A percentile compares a stretch with the other conserved stretches of the same genome.
phyloP scores from a whole-genome alignment of 1,140 invertebrate genomes.

The Luehdorfia chinensis region DNA sequence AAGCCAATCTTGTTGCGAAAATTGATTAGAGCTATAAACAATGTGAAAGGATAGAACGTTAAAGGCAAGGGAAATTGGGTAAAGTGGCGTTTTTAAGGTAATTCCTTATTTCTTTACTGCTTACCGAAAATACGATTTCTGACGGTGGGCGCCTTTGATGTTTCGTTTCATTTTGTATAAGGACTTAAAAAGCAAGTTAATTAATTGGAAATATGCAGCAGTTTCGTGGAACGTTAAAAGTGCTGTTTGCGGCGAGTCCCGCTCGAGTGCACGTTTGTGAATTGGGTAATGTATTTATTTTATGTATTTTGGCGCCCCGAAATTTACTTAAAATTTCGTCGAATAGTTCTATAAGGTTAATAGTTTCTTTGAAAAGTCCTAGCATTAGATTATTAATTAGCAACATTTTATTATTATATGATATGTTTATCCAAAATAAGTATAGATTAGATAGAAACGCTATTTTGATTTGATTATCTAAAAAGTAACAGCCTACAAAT shows the following conservation, averaged over 20 bases:
- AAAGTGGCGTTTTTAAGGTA: neutral
- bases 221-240: neutral
- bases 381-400: too few species aligned
- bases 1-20: neutral
- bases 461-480: too few species aligned
- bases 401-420: too few species aligned
- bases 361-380: too few species aligned
- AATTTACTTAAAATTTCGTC: too few species aligned
- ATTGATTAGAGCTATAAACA: conserved; percentile 1
- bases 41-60: neutral
- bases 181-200: neutral
- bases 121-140: too few species aligned
- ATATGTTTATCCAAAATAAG: too few species aligned
- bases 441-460: too few species aligned
- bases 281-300: neutral
- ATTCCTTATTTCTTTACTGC: neutral
- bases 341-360: too few species aligned
- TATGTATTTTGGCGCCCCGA: too few species aligned
- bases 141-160: too few species aligned
- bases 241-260: neutral
- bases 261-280: neutral
- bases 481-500: too few species aligned
- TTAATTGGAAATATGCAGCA: neutral
- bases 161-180: neutral
- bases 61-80: conserved; percentile 1